phyloP scores from a whole-genome alignment of 2,797 vertebrate species.

The Cyclopterus lumpus region DNA sequence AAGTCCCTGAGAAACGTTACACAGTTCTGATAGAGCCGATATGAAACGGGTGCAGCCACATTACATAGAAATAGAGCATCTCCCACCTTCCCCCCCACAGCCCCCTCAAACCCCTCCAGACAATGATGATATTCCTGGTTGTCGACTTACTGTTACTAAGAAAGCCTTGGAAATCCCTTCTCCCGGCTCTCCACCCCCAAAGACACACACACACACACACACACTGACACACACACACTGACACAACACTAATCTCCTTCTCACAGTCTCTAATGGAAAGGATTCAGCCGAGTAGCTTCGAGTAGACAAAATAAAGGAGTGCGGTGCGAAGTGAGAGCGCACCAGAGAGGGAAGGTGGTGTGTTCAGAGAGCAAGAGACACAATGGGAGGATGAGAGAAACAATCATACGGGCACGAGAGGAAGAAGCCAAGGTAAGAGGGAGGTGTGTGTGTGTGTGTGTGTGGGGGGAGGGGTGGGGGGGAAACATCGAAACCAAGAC shows the following conservation, averaged over 20 bases:
- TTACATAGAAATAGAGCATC: constrained; percentile 44
- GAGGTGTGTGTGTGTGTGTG: no score
- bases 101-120: constrained; percentile 61
- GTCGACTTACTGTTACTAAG: constrained; percentile 67
- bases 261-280: constrained; percentile 79
- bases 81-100: constrained; percentile 20
- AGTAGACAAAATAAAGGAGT: constrained; percentile 18
- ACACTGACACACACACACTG: constrained; percentile 34
- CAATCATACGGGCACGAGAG: constrained; percentile 41
- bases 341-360: constrained; percentile 37
- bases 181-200: constrained; percentile 60
- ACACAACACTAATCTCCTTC: constrained; percentile 81
- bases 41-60: constrained; percentile 27
- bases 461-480: neutral
- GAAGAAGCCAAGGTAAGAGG: constrained; percentile 28
- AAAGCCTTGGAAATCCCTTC: constrained; percentile 74
- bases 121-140: constrained; percentile 74
- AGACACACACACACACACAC: constrained; percentile 46
- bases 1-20: constrained; percentile 13
- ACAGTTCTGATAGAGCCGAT: constrained; percentile 5
- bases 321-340: constrained; percentile 51
- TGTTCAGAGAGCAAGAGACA: constrained; percentile 48
- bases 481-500: constrained; percentile 34
- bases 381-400: constrained; percentile 47
- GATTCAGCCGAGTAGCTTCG: constrained; percentile 78